These are phyloP conservation scores for Boulengeromyrus knoepffleri DNA, from an alignment of 2,113 vertebrate genomes.

Conservation along the genomic window DNA sequence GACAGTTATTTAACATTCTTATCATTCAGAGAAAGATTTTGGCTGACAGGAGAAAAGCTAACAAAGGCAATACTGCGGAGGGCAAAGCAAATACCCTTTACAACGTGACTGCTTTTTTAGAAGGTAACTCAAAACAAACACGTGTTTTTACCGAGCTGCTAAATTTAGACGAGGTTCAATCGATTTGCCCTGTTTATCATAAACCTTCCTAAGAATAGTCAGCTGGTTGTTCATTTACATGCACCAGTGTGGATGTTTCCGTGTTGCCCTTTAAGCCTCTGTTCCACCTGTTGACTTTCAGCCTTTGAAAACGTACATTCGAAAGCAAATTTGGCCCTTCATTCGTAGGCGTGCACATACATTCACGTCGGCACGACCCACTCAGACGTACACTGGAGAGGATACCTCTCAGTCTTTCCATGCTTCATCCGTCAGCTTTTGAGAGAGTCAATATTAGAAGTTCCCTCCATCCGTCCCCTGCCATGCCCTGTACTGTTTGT, in stretches of 20 bases:
- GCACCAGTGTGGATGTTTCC: background rate
- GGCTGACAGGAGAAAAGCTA: background rate
- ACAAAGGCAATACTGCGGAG: background rate
- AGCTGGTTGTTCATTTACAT: background rate
- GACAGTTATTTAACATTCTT: background rate
- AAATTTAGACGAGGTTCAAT: background rate
- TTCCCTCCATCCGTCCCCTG: background rate
- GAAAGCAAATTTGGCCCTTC: background rate
- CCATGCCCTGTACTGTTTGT: background rate
- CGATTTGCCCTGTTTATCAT: background rate
- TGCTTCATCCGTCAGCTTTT: background rate
- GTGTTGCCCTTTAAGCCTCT: background rate
- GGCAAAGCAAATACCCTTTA: background rate
- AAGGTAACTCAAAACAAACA: background rate
- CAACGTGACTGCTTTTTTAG: background rate
- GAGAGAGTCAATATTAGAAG: slow-evolving; percentile 21
- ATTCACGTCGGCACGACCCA: background rate
- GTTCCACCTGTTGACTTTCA: background rate
- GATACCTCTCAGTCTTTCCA: background rate
- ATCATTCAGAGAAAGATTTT: background rate
- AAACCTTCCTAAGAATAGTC: background rate
- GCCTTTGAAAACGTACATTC: background rate
- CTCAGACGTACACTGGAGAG: background rate
- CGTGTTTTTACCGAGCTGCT: background rate
- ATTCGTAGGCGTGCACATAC: background rate